Evolutionary conservation across 2,888 invertebrate species (phyloP).

Genomic region (Ormia ochracea): DNA sequence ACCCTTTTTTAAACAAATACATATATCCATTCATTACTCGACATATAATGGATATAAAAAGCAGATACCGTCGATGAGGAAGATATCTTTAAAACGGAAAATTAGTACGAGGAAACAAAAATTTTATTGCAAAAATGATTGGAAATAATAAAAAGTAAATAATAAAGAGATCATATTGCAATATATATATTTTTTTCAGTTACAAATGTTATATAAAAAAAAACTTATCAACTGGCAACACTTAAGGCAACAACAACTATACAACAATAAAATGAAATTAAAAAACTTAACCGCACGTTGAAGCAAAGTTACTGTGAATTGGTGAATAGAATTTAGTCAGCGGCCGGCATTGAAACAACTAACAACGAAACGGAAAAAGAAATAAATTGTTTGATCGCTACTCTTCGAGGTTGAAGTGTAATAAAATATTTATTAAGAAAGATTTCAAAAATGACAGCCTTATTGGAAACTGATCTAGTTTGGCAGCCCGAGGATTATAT

Average conservation of each 20-base stretch:
- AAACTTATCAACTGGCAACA: background rate
- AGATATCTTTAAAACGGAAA: too few relatives aligned
- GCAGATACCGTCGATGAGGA: too few relatives aligned
- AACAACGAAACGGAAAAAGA: constrained; percentile 25
- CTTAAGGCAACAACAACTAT: background rate
- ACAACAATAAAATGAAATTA: background rate
- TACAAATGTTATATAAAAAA: too few relatives aligned
- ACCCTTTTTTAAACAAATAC: too few relatives aligned
- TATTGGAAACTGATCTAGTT: constrained; percentile 30
- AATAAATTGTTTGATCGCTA: background rate
- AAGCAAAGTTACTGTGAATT: constrained; percentile 52
- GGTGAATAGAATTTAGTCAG: constrained; percentile 53
- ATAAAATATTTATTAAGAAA: background rate
- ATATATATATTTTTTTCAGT: too few relatives aligned
- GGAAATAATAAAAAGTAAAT: too few relatives aligned
- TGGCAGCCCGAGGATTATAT: constrained; percentile 71
- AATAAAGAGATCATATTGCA: too few relatives aligned
- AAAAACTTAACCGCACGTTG: constrained; percentile 15
- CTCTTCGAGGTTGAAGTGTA: background rate
- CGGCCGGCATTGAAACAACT: constrained; percentile 57
- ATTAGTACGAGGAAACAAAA: too few relatives aligned
- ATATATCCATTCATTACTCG: too few relatives aligned
- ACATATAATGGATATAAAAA: too few relatives aligned
- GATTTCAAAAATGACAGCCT: background rate
- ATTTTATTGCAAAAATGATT: too few relatives aligned